A percentile compares a stretch with the other conserved stretches of the same genome.
Conservation (phyloP, 1,140 invertebrate genomes). For the Hetaerina americana region DNA sequence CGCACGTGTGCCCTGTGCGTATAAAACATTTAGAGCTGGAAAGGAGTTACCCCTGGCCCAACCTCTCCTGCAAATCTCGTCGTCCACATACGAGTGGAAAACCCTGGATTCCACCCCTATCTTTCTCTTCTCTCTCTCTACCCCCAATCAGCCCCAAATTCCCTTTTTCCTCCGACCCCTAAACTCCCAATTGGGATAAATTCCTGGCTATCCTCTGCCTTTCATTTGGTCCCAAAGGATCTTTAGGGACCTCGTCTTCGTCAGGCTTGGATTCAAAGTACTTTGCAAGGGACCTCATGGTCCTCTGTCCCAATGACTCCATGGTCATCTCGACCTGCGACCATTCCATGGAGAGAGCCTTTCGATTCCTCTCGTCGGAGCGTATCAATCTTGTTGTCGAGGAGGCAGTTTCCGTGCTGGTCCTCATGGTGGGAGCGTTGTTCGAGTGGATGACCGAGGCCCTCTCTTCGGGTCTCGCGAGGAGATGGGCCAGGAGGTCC, state of each 20-base stretch:
- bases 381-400: neutral
- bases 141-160: too few species aligned
- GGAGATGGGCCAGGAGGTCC: neutral
- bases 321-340: constrained; percentile 22
- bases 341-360: constrained; percentile 32
- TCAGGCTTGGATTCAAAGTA: constrained; percentile 31
- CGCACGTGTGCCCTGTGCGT: too few species aligned
- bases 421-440: too few species aligned
- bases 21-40: too few species aligned
- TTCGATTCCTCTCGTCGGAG: constrained; percentile 15
- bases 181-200: constrained; percentile 9
- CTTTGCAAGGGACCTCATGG: constrained; percentile 32
- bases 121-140: too few species aligned
- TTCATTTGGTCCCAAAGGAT: constrained; percentile 3
- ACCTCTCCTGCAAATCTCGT: too few species aligned
- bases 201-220: neutral
- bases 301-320: constrained; percentile 25
- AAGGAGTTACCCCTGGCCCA: too few species aligned
- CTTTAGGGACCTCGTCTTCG: constrained; percentile 16
- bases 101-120: too few species aligned
- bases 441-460: too few species aligned
- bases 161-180: too few species aligned
- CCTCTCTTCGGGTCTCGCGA: too few species aligned
- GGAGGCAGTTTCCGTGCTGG: neutral
- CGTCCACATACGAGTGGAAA: too few species aligned